phyloP scores from a whole-genome alignment of 2,888 invertebrate genomes.

The Drosophila nr. perissopoda region DNA sequence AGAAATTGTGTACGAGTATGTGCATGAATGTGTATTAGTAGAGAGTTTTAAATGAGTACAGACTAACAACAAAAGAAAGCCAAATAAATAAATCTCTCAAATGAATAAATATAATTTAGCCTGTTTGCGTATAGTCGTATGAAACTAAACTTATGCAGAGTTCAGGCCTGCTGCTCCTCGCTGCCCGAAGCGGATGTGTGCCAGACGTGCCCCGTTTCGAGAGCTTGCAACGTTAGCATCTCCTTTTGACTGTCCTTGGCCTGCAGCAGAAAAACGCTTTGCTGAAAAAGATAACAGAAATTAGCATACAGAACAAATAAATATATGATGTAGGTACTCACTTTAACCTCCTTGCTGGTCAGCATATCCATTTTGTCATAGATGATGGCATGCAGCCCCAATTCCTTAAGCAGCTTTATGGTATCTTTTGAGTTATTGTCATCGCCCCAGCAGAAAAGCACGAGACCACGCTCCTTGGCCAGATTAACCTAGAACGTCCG shows the following conservation, averaged over 20 bases:
- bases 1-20: slow-evolving; percentile 25
- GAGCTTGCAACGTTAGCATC: slow-evolving; percentile 82
- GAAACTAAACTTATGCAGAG: slow-evolving; percentile 17
- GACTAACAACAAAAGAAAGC: slow-evolving; percentile 12
- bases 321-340: slow-evolving; percentile 39
- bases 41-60: slow-evolving; percentile 21
- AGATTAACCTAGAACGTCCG: slow-evolving; percentile 88
- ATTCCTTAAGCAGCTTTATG: slow-evolving; percentile 93
- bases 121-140: slow-evolving; percentile 2
- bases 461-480: slow-evolving; percentile 92
- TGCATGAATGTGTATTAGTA: slow-evolving; percentile 22
- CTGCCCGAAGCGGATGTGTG: slow-evolving; percentile 57
- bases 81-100: slow-evolving; percentile 15
- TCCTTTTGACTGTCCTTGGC: slow-evolving; percentile 89
- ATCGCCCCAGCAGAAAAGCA: slow-evolving; percentile 99
- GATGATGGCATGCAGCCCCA: slow-evolving; percentile 97
- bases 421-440: slow-evolving; percentile 95
- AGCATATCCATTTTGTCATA: slow-evolving; percentile 94
- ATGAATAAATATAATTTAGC: slow-evolving; percentile 7
- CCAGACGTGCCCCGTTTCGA: slow-evolving; percentile 81
- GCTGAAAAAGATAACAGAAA: slow-evolving; percentile 84
- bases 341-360: slow-evolving; percentile 84
- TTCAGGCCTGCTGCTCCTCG: slow-evolving; percentile 65
- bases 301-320: background rate
- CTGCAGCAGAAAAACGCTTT: slow-evolving; percentile 93